A percentile compares a stretch with the other conserved stretches of the same genome.
These are phyloP conservation scores for Tangara arthus DNA, from an alignment of 2,797 vertebrate species.

Conservation along the genomic window DNA sequence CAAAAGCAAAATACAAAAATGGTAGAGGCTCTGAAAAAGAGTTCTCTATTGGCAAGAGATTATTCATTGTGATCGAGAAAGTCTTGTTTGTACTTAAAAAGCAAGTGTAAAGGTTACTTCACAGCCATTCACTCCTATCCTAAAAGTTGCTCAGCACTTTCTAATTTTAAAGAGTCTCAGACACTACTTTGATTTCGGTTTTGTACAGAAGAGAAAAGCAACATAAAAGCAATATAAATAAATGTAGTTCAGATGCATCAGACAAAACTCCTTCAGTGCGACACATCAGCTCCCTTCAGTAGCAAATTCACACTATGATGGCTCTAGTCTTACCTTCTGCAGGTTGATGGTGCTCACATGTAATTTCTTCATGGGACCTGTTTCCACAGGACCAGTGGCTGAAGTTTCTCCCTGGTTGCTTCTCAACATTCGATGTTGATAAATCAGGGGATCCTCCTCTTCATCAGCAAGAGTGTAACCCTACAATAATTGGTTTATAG, in stretches of 20 bases:
- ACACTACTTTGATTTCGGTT: not conserved
- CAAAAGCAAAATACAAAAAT: not conserved
- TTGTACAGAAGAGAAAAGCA: not conserved
- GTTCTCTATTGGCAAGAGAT: not conserved
- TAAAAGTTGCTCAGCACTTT: not conserved
- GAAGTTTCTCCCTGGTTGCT: slow-evolving; percentile 87
- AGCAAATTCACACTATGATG: not conserved
- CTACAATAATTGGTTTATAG: slow-evolving; percentile 68
- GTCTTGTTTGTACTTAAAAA: not conserved
- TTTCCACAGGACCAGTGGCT: slow-evolving; percentile 89
- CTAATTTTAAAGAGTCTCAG: not conserved
- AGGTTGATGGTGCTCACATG: slow-evolving; percentile 98
- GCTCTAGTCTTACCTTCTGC: slow-evolving; percentile 84
- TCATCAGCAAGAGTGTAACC: slow-evolving; percentile 97
- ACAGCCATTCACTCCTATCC: not conserved
- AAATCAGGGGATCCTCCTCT: slow-evolving; percentile 94
- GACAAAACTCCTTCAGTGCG: not conserved
- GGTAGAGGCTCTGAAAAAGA: not conserved
- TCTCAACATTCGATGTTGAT: slow-evolving; percentile 90
- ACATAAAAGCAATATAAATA: not conserved
- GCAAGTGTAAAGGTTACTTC: not conserved
- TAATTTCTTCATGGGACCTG: slow-evolving; percentile 97
- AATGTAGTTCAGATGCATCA: not conserved
- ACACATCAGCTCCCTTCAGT: not conserved
- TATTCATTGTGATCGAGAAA: not conserved